phyloP scores from a whole-genome alignment of 2,888 invertebrate genomes.

The Lymantria dispar region DNA sequence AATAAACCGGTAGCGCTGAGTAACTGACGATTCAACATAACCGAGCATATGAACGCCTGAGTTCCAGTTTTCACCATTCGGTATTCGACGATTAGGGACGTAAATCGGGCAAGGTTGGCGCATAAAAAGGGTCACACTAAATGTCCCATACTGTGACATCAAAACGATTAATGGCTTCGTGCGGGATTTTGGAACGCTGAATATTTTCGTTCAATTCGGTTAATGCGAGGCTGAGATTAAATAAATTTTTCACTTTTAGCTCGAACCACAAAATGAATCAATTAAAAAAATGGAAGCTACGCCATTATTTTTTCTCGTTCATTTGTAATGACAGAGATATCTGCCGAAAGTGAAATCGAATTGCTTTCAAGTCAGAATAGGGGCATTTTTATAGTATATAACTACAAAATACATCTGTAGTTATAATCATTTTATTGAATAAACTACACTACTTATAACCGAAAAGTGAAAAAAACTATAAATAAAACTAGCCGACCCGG shows the following conservation, averaged over 20 bases:
- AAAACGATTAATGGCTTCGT: slow-evolving; percentile 76
- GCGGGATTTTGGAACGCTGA: slow-evolving; percentile 61
- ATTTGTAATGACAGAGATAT: slow-evolving; percentile 31
- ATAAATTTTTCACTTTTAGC: slow-evolving; percentile 54
- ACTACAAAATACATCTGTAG: too few species aligned
- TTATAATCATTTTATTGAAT: too few species aligned
- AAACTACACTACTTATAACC: too few species aligned
- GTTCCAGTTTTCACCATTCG: slow-evolving; percentile 56
- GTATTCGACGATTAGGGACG: slow-evolving; percentile 66
- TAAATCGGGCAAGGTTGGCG: slow-evolving; percentile 60
- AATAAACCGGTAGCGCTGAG: slow-evolving; percentile 40
- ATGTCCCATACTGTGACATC: slow-evolving; percentile 80
- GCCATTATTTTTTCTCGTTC: slow-evolving; percentile 32
- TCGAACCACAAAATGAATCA: slow-evolving; percentile 33
- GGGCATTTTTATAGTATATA: too few species aligned
- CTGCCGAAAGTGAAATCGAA: slow-evolving; percentile 22
- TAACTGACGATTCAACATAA: slow-evolving; percentile 50
- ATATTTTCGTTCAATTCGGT: slow-evolving; percentile 71
- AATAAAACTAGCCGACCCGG: too few species aligned
- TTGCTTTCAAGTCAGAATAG: slow-evolving; percentile 1
- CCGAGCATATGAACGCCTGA: slow-evolving; percentile 46
- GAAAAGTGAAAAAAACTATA: too few species aligned
- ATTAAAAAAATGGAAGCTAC: slow-evolving; percentile 30
- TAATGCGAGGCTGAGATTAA: slow-evolving; percentile 61
- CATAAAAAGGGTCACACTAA: slow-evolving; percentile 81